Percentiles rank a stretch among this genome's conserved stretches.
Conservation (phyloP, 2,888 invertebrate species). For the Nomada flava region DNA sequence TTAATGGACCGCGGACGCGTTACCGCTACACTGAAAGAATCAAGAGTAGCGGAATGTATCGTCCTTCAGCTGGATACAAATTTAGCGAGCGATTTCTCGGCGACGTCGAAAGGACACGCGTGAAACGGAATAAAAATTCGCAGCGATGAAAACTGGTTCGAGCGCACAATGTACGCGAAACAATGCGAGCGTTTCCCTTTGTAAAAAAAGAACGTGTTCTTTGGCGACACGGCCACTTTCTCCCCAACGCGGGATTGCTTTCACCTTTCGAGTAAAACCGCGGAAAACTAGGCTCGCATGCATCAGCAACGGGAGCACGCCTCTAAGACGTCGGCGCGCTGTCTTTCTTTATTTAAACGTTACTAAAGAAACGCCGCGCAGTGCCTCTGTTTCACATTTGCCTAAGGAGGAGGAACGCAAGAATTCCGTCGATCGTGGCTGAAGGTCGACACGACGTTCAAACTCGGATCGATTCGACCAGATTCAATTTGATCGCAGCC, state of each 20-base stretch:
- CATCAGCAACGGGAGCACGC: too few relatives aligned
- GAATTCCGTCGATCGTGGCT: not conserved
- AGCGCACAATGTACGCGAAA: constrained; percentile 76
- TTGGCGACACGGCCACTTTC: constrained; percentile 58
- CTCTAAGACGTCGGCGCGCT: constrained; percentile 5
- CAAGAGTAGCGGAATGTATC: too few relatives aligned
- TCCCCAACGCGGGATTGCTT: constrained; percentile 35
- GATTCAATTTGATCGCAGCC: constrained; percentile 24
- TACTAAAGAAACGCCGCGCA: not conserved
- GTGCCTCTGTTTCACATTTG: not conserved
- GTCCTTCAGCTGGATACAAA: too few relatives aligned
- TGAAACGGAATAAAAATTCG: too few relatives aligned
- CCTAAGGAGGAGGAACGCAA: not conserved
- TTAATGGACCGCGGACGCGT: too few relatives aligned
- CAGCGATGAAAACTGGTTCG: constrained; percentile 69
- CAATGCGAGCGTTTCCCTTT: constrained; percentile 67
- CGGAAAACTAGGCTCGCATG: not conserved
- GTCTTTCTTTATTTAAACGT: not conserved
- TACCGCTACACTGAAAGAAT: too few relatives aligned
- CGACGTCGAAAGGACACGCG: too few relatives aligned
- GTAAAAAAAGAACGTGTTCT: constrained; percentile 64
- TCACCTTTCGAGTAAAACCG: constrained; percentile 33
- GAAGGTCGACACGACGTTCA: not conserved
- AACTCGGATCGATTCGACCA: constrained; percentile 11
- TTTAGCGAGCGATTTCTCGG: too few relatives aligned